A percentile compares a stretch with the other conserved stretches of the same genome.
phyloP scores from a whole-genome alignment of 2,888 invertebrate genomes.

The Microchrysa polita region DNA sequence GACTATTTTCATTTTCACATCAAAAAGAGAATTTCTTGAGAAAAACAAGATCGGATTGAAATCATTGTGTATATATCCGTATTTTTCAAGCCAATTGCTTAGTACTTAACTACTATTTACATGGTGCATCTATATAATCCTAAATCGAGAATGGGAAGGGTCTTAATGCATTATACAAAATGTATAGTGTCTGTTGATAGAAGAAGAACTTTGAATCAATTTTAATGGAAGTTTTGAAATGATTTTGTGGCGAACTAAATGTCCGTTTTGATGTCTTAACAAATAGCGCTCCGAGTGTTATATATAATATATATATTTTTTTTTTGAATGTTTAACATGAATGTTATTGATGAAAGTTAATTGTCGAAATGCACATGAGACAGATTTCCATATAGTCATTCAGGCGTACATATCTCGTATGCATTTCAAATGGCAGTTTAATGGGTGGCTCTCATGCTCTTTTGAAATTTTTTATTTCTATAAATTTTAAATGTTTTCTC shows the following conservation, averaged over 20 bases:
- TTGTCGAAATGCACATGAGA: slow-evolving; percentile 32
- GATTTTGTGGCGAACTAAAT: neutral
- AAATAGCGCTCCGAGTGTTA: too few species aligned
- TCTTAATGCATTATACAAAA: neutral
- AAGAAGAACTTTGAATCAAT: slow-evolving; percentile 37
- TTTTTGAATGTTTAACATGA: too few species aligned
- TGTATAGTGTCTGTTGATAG: slow-evolving; percentile 1
- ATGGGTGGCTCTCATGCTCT: slow-evolving; percentile 40
- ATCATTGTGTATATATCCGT: neutral
- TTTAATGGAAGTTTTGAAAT: slow-evolving; percentile 9
- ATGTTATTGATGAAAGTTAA: slow-evolving; percentile 23
- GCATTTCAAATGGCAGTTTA: slow-evolving; percentile 44
- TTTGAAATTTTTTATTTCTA: slow-evolving; percentile 5
- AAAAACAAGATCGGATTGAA: slow-evolving; percentile 20
- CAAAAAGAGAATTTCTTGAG: slow-evolving; percentile 1
- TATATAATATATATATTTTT: too few species aligned
- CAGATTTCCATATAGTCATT: neutral
- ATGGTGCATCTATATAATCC: slow-evolving; percentile 5
- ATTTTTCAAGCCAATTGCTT: too few species aligned
- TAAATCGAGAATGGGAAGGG: neutral
- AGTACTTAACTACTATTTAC: neutral
- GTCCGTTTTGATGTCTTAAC: too few species aligned
- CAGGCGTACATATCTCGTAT: slow-evolving; percentile 15
- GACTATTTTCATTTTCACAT: slow-evolving; percentile 28
- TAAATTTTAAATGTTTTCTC: too few species aligned